Base-by-base conservation (phyloP, 1,140 invertebrate species). In the Rhagoletis zephyria region DNA sequence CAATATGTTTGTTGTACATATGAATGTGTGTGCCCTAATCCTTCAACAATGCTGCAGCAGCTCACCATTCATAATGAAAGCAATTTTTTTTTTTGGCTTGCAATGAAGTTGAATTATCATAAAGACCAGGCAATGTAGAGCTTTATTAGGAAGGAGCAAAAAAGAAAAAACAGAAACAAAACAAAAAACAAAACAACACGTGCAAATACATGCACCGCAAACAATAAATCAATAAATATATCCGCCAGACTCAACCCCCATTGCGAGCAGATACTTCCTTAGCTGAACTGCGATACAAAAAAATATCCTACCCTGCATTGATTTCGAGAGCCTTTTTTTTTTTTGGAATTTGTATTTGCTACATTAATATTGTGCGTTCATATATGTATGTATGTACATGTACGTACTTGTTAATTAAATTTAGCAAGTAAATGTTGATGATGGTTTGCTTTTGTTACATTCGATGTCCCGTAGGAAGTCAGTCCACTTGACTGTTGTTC, bases 31-130 rank as follows among this genome's bases (percentile, higher is more conserved):
- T 16, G 51, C 48, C n/a, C 5, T 81, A 81, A 81, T 51, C 74
- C 74, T 81, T 81, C 56, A n/a, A 81, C 45, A 81, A 81, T 81
- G 48, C 51, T 56, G 48, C n/a, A 10, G 48, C 70, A 48, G 42
- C 16, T 48, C n/a, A 4, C 16, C 4, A n/a, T 40, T 51, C 4
- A 16, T 64, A 77, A 77, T 16, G 16, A 77, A 77, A 45, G 74
- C 48, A 9, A 10, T 59, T 48, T 59, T 81, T 59, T 81, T 45
- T 9, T 51, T 19, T 7, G 42, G 0, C 70, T n/a, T 1, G 45
- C 45, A 74, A 81, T 56, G 48, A 5, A 74, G 45, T 74, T 4
- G 16, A 19, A 19, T n/a, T 16, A 77, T 30, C 16, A 7, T n/a
- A 19, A n/a, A 81, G 9, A 59, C 4, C 6, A 56, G n/a, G 74